Base-by-base conservation (phyloP, 2,113 vertebrate genomes). In the Leptocoma aspasia region DNA sequence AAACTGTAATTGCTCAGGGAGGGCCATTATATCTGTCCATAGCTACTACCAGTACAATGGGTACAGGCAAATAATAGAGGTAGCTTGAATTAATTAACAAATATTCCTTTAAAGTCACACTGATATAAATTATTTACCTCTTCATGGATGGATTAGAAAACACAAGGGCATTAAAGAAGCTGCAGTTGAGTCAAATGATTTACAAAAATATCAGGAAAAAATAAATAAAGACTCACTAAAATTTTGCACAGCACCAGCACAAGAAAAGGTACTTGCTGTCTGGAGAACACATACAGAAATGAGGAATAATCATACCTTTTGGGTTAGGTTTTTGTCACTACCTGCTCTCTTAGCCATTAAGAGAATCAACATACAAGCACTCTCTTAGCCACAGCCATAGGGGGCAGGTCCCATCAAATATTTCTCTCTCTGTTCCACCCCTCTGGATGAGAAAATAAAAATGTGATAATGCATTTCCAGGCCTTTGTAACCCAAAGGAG, bases 391-490 rank as follows among this genome's bases (percentile, higher is more conserved):
- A 77, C 14, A 61, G 22, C 10, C 35, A 12, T 15, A n/a, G 0
- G 1, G 2, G 2, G 10, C 14, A 39, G 7, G 1, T 65, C 44
- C 22, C 15, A 27, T 45, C 17, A 30, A 49, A 88, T 2, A 6
- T 15, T 27, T 26, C 28, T n/a, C 0, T 1, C 28, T 26, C 56
- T 5, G 0, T 10, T 37, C 27, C 14, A 2, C 5, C 3, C 8
- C 4, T 56, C 11, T 37, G 44, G 2, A 56, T 3, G 10, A 76
- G 6, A 79, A 63, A 20, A 9, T 4, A 9, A 66, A 82, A 1
- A 19, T 0, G 0, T 4, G 0, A 0, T 0, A 35, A 13, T 0
- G 0, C 0, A 0, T 70, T 81, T 61, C 23, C 28, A 94, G n/a
- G 15, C 47, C 23, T 86, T 82, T 52, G n/a, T 52, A 64, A 4